phyloP scores from a whole-genome alignment of 2,113 vertebrate species.

The Felis chaus region DNA sequence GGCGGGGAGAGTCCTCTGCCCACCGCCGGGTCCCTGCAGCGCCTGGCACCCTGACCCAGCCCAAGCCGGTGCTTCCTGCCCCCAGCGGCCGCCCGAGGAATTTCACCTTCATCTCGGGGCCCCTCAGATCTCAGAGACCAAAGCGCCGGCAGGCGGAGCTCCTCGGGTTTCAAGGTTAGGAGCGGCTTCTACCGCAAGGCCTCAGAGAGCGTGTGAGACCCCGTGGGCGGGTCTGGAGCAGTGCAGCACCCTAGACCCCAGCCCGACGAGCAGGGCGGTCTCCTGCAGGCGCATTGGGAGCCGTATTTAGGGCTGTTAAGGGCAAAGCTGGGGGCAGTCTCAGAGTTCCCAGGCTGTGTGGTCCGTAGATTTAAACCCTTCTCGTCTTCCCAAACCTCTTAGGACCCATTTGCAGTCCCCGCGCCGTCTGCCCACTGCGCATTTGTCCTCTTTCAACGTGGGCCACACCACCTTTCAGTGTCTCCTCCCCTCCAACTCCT shows the following conservation, averaged over 20 bases:
- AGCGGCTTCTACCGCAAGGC: not conserved
- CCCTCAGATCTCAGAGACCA: not conserved
- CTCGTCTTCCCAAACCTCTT: not conserved
- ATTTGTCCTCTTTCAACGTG: not conserved
- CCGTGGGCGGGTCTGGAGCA: not conserved
- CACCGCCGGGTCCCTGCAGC: not conserved
- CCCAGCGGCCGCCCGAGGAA: not conserved
- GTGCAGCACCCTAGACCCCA: not conserved
- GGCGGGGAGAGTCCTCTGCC: not conserved
- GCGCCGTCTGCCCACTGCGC: not conserved
- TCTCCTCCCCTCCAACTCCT: not conserved
- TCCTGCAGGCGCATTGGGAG: not conserved
- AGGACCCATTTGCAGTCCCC: not conserved
- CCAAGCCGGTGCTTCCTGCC: not conserved
- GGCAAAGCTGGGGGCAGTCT: not conserved
- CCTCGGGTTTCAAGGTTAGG: not conserved
- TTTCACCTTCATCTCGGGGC: not conserved
- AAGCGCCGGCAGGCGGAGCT: accelerated
- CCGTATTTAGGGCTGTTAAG: not conserved
- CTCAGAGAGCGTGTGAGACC: not conserved
- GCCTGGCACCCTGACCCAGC: accelerated
- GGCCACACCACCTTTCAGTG: not conserved
- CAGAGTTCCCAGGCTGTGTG: not conserved
- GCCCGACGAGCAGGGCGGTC: not conserved
- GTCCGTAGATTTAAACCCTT: not conserved